phyloP scores from a whole-genome alignment of 2,113 vertebrate genomes.

The Eudorcas thomsonii region DNA sequence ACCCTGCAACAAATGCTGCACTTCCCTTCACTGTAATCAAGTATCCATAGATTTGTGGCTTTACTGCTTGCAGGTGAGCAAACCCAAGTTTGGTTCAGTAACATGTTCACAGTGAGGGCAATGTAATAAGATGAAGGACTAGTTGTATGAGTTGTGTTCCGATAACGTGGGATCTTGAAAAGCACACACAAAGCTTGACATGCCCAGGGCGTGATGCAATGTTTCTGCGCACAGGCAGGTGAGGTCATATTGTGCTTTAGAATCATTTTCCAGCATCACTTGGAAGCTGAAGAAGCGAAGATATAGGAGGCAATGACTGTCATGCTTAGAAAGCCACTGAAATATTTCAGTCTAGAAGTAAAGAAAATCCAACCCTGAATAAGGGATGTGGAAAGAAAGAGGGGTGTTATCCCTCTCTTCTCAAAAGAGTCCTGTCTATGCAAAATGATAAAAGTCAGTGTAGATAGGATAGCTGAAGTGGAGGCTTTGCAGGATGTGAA shows the following conservation, averaged over 20 bases:
- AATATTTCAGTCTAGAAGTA: neutral
- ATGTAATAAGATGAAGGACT: too few relatives aligned
- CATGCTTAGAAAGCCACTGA: neutral
- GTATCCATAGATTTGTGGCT: neutral
- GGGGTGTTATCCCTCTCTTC: neutral
- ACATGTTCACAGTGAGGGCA: neutral
- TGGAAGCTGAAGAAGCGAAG: neutral
- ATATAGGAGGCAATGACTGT: neutral
- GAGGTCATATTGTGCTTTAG: neutral
- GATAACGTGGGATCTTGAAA: neutral
- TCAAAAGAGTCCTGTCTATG: neutral
- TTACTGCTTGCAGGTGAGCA: neutral
- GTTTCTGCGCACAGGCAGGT: neutral
- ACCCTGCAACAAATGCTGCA: neutral
- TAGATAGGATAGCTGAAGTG: neutral
- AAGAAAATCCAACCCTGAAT: neutral
- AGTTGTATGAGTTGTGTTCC: neutral
- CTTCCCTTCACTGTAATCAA: neutral
- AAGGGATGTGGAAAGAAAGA: neutral
- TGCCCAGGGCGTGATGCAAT: fast-evolving
- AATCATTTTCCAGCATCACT: neutral
- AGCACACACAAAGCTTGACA: neutral
- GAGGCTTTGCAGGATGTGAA: neutral
- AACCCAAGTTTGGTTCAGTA: neutral
- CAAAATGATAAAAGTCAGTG: neutral